Evolutionary conservation across 2,797 vertebrate genomes (phyloP).

Genomic region (Menidia menidia): DNA sequence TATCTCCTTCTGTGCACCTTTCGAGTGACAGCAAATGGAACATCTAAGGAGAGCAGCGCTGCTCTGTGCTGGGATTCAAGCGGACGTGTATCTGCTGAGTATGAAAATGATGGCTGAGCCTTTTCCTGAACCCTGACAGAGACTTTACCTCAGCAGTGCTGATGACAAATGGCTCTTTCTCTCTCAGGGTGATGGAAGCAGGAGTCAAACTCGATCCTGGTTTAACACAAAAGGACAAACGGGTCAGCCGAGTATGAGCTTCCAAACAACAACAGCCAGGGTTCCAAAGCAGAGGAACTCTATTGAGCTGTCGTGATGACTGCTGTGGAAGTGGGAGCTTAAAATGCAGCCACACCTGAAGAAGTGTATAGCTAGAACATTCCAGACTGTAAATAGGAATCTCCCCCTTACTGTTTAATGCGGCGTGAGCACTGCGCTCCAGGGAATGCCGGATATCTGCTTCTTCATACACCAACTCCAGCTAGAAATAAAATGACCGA

Average conservation of each 20-base stretch:
- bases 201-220: slow-evolving; percentile 69
- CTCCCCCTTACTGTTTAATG: slow-evolving; percentile 56
- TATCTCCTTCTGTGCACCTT: too few relatives aligned
- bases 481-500: slow-evolving; percentile 57
- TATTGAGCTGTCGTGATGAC: neutral
- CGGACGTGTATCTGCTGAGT: slow-evolving; percentile 14
- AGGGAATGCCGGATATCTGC: slow-evolving; percentile 64
- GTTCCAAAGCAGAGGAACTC: too few relatives aligned
- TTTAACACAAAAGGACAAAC: slow-evolving; percentile 20
- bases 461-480: slow-evolving; percentile 59
- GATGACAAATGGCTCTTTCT: slow-evolving; percentile 75
- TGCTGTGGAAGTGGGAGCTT: too few relatives aligned
- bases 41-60: slow-evolving; percentile 8
- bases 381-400: neutral
- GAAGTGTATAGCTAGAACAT: neutral
- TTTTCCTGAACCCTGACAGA: slow-evolving; percentile 23
- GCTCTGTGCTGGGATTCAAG: slow-evolving; percentile 26
- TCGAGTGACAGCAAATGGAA: neutral
- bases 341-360: neutral
- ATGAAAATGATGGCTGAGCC: slow-evolving; percentile 37
- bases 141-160: slow-evolving; percentile 76
- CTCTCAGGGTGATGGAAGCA: slow-evolving; percentile 81
- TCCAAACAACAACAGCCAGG: too few relatives aligned
- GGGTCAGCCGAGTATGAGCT: too few relatives aligned
- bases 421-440: slow-evolving; percentile 41